phyloP scores from a whole-genome alignment of 2,888 invertebrate genomes.

The Chironomus tentans region DNA sequence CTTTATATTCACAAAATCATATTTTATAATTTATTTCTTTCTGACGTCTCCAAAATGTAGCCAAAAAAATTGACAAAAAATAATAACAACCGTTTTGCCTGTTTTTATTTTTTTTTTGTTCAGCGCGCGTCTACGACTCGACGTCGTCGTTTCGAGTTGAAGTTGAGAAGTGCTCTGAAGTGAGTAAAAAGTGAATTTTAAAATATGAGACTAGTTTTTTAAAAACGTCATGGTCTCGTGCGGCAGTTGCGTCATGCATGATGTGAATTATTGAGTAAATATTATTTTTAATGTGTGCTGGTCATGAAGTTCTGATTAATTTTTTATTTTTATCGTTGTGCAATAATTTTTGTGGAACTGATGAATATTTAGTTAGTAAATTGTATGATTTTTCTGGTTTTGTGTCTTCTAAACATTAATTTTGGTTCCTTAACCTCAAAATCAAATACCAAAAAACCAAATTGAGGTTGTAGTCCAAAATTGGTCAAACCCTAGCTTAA shows the following conservation, averaged over 20 bases:
- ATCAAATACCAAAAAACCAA: too few species aligned
- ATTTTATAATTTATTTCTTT: background rate
- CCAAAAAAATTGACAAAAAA: background rate
- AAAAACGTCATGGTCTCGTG: background rate
- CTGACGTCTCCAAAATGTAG: background rate
- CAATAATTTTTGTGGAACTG: background rate
- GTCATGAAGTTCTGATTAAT: too few species aligned
- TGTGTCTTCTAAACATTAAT: background rate
- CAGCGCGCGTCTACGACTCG: background rate
- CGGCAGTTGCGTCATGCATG: background rate
- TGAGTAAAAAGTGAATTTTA: slow-evolving; percentile 9
- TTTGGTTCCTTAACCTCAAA: too few species aligned
- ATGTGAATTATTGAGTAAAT: background rate
- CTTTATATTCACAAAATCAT: background rate
- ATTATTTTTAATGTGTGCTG: background rate
- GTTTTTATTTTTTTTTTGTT: too few species aligned
- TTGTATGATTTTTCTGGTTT: background rate
- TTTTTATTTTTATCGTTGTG: too few species aligned
- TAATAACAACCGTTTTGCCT: background rate
- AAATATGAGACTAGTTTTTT: slow-evolving; percentile 18
- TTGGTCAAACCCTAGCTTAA: too few species aligned
- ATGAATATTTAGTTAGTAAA: background rate
- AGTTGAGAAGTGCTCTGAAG: slow-evolving; percentile 9
- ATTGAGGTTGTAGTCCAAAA: too few species aligned
- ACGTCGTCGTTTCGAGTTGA: background rate